A percentile compares a stretch with the other conserved stretches of the same genome.
These are phyloP conservation scores for Xiphophorus couchianus DNA, from an alignment of 2,113 vertebrate species.

Conservation along the genomic window DNA sequence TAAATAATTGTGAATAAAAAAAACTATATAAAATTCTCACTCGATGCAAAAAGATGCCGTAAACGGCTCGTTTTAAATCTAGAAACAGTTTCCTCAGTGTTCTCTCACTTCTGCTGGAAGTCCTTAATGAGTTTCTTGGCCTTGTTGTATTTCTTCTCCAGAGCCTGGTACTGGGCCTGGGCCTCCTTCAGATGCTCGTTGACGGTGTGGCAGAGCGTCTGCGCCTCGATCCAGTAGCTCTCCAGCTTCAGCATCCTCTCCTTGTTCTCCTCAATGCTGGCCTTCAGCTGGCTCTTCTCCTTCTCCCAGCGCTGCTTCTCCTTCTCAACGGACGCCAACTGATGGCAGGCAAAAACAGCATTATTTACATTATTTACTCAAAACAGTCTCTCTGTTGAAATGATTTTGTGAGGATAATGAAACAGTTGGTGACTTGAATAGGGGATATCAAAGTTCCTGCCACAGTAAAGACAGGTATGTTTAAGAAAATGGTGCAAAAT, in stretches of 20 bases:
- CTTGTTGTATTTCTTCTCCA: constrained; percentile 99
- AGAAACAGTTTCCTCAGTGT: not conserved
- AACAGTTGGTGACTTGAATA: too few relatives aligned
- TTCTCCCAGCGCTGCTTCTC: constrained; percentile 97
- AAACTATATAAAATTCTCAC: too few relatives aligned
- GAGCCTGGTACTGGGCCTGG: constrained; percentile 93
- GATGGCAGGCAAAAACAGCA: not conserved
- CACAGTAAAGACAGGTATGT: not conserved
- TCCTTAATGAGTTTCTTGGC: constrained; percentile 99
- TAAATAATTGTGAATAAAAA: too few relatives aligned
- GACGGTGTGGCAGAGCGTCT: constrained; percentile 94
- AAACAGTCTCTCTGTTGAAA: not conserved
- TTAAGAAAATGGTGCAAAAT: not conserved
- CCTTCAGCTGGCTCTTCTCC: constrained; percentile 94
- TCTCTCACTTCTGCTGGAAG: constrained; percentile 96
- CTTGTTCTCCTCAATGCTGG: constrained; percentile 98
- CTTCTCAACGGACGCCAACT: constrained; percentile 93
- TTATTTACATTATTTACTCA: not conserved
- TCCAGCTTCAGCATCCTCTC: constrained; percentile 97
- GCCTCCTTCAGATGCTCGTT: constrained; percentile 98
- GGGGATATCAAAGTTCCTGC: too few relatives aligned
- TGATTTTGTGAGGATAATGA: too few relatives aligned
- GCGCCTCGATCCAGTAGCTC: constrained; percentile 98
- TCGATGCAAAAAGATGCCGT: too few relatives aligned
- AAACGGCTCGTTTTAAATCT: not conserved